Evolutionary conservation across 2,797 vertebrate species (phyloP), one percentile per base, ranked within the genome.

Genomic region (Decapterus maruadsi): DNA sequence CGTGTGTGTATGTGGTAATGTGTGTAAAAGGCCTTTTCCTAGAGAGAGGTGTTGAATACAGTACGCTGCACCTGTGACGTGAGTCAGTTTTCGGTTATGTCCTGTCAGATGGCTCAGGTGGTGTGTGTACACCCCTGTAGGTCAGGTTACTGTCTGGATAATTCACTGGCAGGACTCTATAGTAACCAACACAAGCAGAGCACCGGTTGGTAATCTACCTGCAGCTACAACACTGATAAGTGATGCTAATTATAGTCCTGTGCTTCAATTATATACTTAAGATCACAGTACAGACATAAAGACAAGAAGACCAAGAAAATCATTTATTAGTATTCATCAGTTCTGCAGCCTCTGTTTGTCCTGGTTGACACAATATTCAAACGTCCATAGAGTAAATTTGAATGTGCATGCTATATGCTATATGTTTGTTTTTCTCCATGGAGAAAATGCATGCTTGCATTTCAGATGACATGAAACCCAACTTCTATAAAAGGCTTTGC

Each of bases 91-190:
- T 71, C 43, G 10, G 72, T 82, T 66, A 71, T 53, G 26, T 69
- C 60, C 26, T 51, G 29, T 73, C 61, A 58, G 53, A 65, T 8
- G 16, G 59, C 40, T 79, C 59, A 43, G 77, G 12, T 64, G 17
- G 50, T 34, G 71, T 57, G 63, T 46, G 59, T 40, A 13, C 26
- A 43, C 6, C 5, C 1, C 38, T 66, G 53, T 31, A 54, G 65
- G 57, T 87, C 57, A 50, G 43, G 16, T 82, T 78, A 67, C 81
- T 45, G 31, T 77, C 34, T 38, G 48, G 16, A 68, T 67, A 87
- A 77, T 73, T 85, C 63, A 78, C 72, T 77, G 71, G 11, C 78
- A 45, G 42, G 69, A 55, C 58, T 62, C 70, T 57, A 40, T 72
- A 70, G 76, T 76, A 76, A 83, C 76, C 54, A 50, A 13, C 29